A percentile compares a stretch with the other conserved stretches of the same genome.
Evolutionary conservation across 2,888 invertebrate genomes (phyloP).

Genomic region (Cosmopolites sordidus): DNA sequence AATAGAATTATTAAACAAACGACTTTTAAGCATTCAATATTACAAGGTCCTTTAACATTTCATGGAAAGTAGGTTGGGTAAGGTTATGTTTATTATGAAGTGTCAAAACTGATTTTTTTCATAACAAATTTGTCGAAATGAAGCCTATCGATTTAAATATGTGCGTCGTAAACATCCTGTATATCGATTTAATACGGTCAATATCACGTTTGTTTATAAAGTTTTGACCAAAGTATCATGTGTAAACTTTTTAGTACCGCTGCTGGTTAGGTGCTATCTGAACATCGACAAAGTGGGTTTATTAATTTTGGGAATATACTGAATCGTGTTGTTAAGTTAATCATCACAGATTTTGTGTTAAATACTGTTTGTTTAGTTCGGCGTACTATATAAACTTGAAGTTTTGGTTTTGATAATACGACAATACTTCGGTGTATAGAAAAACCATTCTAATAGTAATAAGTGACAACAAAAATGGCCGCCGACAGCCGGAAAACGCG

Average conservation of each 20-base stretch:
- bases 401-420: background rate
- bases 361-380: background rate
- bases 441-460: too few relatives aligned
- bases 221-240: slow-evolving; percentile 10
- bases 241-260: slow-evolving; percentile 11
- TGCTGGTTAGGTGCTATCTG: slow-evolving; percentile 12
- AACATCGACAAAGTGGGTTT: background rate
- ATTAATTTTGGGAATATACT: too few relatives aligned
- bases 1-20: background rate
- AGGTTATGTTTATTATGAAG: slow-evolving; percentile 18
- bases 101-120: background rate
- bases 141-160: background rate
- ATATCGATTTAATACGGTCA: slow-evolving; percentile 5
- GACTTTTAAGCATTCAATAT: background rate
- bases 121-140: background rate
- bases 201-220: slow-evolving; percentile 14
- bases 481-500: slow-evolving; percentile 33
- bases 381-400: background rate
- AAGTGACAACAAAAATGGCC: slow-evolving; percentile 32
- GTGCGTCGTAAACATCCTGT: slow-evolving; percentile 6
- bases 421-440: too few relatives aligned
- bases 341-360: background rate
- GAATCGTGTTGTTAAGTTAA: background rate
- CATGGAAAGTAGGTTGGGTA: slow-evolving; percentile 13
- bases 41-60: background rate